Conservation (phyloP, 64 coral and sea anemone species). For the Catalaphyllia jardinei region DNA sequence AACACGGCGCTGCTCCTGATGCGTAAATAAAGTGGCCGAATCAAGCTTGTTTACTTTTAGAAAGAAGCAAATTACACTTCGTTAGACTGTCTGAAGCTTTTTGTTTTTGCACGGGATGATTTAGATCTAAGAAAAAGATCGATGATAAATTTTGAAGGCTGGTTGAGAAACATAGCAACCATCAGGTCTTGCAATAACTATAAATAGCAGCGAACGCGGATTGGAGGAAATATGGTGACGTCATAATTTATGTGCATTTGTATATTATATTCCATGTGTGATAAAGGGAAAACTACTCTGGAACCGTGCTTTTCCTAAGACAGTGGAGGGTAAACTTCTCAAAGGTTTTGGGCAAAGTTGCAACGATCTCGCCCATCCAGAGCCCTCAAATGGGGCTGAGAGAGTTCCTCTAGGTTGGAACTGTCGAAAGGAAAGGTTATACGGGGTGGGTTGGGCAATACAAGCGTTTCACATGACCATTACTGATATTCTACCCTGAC, state of each 20-base stretch:
- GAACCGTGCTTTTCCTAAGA: neutral
- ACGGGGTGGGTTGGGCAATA: too few relatives aligned
- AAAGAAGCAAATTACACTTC: too few relatives aligned
- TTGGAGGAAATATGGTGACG: neutral
- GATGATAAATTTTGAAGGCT: neutral
- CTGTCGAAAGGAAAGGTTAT: neutral
- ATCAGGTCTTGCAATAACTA: neutral
- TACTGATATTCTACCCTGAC: neutral
- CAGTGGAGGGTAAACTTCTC: neutral
- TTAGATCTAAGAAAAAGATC: neutral
- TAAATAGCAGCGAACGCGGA: neutral
- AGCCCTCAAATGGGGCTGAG: slow-evolving; percentile 13
- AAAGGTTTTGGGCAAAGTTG: slow-evolving; percentile 1
- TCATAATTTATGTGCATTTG: slow-evolving; percentile 7
- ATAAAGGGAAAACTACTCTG: slow-evolving; percentile 11
- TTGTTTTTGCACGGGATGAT: neutral
- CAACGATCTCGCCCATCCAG: neutral
- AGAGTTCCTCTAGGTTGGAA: neutral
- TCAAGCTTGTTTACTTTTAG: too few relatives aligned
- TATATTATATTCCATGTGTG: neutral
- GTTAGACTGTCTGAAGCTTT: too few relatives aligned
- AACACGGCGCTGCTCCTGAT: too few relatives aligned
- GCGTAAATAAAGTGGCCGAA: too few relatives aligned
- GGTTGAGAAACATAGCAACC: neutral
- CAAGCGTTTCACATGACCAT: neutral